These are phyloP conservation scores for Tragopan temminckii DNA, from an alignment of 2,797 vertebrate genomes.

Conservation along the genomic window DNA sequence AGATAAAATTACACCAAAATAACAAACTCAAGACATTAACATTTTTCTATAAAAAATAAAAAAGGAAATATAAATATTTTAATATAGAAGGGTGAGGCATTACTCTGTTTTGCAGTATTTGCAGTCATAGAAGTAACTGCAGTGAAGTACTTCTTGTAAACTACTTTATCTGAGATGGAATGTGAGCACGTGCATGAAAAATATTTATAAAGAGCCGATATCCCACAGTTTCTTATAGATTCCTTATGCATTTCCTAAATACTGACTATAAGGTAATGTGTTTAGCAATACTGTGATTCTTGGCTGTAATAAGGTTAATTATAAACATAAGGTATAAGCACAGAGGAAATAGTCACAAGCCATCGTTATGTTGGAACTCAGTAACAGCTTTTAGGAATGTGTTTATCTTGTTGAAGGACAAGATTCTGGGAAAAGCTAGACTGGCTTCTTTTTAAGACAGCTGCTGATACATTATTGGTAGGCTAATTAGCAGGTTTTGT, in stretches of 20 bases:
- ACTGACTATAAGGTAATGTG: not conserved
- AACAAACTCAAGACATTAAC: not conserved
- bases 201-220: not conserved
- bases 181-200: not conserved
- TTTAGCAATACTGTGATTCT: not conserved
- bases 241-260: not conserved
- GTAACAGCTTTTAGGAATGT: not conserved
- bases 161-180: not conserved
- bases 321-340: not conserved
- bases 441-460: not conserved
- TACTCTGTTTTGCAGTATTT: not conserved
- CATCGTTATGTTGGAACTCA: not conserved
- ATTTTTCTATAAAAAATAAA: not conserved
- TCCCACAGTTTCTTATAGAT: not conserved
- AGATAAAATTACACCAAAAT: conserved; percentile 1
- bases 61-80: not conserved
- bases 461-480: fast-evolving
- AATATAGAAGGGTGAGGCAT: not conserved
- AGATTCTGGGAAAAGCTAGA: not conserved
- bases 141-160: not conserved
- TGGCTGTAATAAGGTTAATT: not conserved
- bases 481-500: not conserved
- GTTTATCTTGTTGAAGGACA: not conserved
- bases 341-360: not conserved
- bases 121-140: not conserved